Evolutionary conservation across 2,113 vertebrate genomes (phyloP).

Genomic region (Puffinus mauretanicus): DNA sequence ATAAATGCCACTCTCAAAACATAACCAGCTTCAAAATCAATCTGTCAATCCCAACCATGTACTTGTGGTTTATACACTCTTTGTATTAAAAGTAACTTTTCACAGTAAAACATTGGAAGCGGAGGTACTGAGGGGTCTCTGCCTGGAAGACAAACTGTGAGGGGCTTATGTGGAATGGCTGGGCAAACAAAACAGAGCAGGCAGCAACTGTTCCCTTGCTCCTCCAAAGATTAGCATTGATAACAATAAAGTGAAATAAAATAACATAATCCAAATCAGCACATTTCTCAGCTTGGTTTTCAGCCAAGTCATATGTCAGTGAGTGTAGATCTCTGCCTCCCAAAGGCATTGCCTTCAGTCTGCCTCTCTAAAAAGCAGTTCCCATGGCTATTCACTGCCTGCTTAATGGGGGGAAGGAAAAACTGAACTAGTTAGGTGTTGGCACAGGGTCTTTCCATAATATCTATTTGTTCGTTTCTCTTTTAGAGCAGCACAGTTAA

Average conservation of each 20-base stretch:
- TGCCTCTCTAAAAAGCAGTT: neutral
- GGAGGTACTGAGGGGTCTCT: neutral
- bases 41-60: neutral
- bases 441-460: neutral
- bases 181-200: neutral
- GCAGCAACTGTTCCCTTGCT: neutral
- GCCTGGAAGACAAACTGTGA: neutral
- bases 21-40: constrained; percentile 13
- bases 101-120: neutral
- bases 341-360: neutral
- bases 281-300: neutral
- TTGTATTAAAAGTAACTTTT: neutral
- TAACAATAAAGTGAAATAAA: constrained; percentile 15
- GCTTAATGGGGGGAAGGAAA: neutral
- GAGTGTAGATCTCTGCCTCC: neutral
- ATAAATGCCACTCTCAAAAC: neutral
- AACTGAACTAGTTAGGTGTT: neutral
- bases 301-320: neutral
- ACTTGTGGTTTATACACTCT: neutral
- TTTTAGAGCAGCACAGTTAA: neutral
- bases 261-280: neutral
- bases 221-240: neutral
- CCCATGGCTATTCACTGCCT: neutral
- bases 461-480: neutral
- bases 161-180: neutral